Conservation (phyloP, 2,797 vertebrate species). For the Sebastes oblongus region DNA sequence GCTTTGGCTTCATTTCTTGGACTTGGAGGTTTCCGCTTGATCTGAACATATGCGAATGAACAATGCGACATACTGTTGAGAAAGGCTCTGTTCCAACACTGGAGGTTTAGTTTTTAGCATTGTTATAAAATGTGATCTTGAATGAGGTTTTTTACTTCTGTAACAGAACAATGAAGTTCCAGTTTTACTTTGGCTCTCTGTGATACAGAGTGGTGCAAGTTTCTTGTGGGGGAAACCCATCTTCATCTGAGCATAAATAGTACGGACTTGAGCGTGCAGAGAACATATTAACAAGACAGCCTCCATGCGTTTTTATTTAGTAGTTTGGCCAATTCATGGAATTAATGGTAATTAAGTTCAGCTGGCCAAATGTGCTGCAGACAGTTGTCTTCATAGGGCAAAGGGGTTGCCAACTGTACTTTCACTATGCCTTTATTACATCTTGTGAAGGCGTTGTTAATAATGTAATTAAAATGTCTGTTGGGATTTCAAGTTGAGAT, state of each 20-base stretch:
- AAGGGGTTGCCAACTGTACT: neutral
- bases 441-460: neutral
- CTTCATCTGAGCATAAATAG: neutral
- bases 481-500: neutral
- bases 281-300: neutral
- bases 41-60: neutral
- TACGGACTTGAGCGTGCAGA: neutral
- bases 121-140: neutral
- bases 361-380: neutral
- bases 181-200: neutral
- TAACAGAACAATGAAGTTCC: neutral
- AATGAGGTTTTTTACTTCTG: neutral
- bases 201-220: neutral
- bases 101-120: neutral
- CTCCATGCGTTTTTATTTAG: neutral
- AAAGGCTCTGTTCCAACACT: neutral
- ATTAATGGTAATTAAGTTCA: conserved; percentile 6
- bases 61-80: neutral
- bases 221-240: neutral
- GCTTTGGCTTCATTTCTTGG: too few relatives aligned
- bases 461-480: neutral
- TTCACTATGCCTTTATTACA: neutral
- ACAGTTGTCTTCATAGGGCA: neutral
- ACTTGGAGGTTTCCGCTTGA: neutral
- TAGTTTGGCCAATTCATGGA: neutral